Evolutionary conservation across 2,888 invertebrate genomes (phyloP).

Genomic region (Leucophora obtusa): DNA sequence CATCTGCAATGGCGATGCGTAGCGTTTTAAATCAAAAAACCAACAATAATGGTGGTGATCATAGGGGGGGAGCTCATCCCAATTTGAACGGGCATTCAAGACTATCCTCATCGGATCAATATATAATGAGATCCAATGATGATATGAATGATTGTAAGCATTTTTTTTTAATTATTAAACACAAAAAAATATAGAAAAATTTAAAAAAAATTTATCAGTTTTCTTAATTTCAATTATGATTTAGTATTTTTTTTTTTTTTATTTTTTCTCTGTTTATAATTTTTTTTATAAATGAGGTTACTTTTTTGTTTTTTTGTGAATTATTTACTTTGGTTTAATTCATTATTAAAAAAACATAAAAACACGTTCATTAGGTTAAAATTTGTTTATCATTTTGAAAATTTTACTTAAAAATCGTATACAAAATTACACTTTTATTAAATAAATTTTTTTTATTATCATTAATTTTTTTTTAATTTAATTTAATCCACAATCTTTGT

Average conservation of each 20-base stretch:
- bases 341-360: conserved; percentile 49
- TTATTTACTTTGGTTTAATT: conserved; percentile 18
- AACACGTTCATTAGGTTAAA: conserved; percentile 61
- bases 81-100: conserved; percentile 80
- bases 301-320: conserved; percentile 19
- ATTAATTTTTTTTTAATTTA: conserved; percentile 4
- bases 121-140: conserved; percentile 80
- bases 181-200: conserved; percentile 31
- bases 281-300: conserved; percentile 34
- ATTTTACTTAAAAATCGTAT: conserved; percentile 47
- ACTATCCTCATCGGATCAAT: conserved; percentile 80
- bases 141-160: conserved; percentile 80
- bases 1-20: conserved; percentile 80
- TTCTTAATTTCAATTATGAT: not conserved
- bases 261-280: not conserved
- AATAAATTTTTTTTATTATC: conserved; percentile 15
- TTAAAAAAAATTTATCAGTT: conserved; percentile 23
- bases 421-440: conserved; percentile 60
- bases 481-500: conserved; percentile 50
- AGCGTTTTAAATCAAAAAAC: conserved; percentile 78
- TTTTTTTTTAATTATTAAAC: conserved; percentile 68
- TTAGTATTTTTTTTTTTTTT: not conserved
- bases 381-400: conserved; percentile 50
- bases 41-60: conserved; percentile 70
- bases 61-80: conserved; percentile 80